A percentile compares a stretch with the other conserved stretches of the same genome.
Evolutionary conservation across 2,888 invertebrate genomes (phyloP).

Genomic region (Drosophila cognata): DNA sequence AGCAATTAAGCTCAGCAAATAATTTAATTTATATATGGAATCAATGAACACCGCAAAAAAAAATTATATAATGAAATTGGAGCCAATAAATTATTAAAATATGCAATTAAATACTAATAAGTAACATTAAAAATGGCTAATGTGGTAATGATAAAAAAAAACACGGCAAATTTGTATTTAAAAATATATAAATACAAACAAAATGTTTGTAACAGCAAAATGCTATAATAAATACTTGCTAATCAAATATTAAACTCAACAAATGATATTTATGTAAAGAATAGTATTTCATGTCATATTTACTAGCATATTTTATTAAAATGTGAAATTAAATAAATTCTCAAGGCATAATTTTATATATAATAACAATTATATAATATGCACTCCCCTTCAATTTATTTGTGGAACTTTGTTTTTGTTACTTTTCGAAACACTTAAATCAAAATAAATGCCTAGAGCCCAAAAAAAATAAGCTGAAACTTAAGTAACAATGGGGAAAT

Average conservation of each 20-base stretch:
- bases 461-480: not conserved
- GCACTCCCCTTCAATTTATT: not conserved
- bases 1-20: conserved; percentile 74
- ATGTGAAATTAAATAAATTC: not conserved
- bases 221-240: conserved; percentile 13
- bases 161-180: conserved; percentile 18
- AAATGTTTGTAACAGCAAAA: conserved; percentile 9
- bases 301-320: not conserved
- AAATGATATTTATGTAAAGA: not conserved
- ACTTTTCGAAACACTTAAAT: not conserved
- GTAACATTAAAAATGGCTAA: conserved; percentile 53
- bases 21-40: conserved; percentile 75
- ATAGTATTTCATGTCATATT: not conserved
- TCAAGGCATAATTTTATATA: not conserved
- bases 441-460: not conserved
- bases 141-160: conserved; percentile 41
- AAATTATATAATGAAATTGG: conserved; percentile 17
- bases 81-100: conserved; percentile 55
- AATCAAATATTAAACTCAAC: conserved; percentile 27
- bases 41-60: conserved; percentile 26
- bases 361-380: no score
- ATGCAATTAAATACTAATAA: conserved; percentile 75
- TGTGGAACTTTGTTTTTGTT: not conserved
- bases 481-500: not conserved
- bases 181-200: conserved; percentile 1